Conservation (phyloP, 2,113 vertebrate genomes). For the Cryptotis parvus region DNA sequence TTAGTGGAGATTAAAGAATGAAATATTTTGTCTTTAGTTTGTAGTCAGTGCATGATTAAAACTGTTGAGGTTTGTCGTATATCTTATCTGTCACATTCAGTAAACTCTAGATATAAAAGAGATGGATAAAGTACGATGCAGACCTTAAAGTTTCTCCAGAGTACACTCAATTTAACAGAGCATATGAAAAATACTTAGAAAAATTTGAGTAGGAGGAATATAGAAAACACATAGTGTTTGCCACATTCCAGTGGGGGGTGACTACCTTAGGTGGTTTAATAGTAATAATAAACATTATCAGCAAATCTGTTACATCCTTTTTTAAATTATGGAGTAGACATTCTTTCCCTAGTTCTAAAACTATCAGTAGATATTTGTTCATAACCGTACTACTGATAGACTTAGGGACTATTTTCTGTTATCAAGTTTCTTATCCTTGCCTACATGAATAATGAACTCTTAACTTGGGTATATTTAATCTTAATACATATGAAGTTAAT, state of each 20-base stretch:
- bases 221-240: background rate
- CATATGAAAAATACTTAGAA: background rate
- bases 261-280: background rate
- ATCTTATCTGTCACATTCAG: background rate
- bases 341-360: conserved; percentile 38
- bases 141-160: background rate
- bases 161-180: background rate
- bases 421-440: background rate
- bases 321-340: conserved; percentile 20
- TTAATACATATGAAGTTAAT: background rate
- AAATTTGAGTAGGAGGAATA: background rate
- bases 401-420: background rate
- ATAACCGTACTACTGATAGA: background rate
- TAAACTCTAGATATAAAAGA: background rate
- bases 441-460: background rate
- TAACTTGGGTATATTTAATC: background rate
- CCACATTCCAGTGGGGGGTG: background rate
- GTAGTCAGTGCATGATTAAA: background rate
- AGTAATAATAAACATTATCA: conserved; percentile 22
- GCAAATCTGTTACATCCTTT: conserved; percentile 29
- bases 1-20: background rate
- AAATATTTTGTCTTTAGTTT: conserved; percentile 1
- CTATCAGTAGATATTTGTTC: background rate
- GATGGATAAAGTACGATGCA: background rate
- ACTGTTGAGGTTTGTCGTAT: background rate